Evolutionary conservation across 2,113 vertebrate genomes (phyloP).

Genomic region (Odocoileus virginianus): DNA sequence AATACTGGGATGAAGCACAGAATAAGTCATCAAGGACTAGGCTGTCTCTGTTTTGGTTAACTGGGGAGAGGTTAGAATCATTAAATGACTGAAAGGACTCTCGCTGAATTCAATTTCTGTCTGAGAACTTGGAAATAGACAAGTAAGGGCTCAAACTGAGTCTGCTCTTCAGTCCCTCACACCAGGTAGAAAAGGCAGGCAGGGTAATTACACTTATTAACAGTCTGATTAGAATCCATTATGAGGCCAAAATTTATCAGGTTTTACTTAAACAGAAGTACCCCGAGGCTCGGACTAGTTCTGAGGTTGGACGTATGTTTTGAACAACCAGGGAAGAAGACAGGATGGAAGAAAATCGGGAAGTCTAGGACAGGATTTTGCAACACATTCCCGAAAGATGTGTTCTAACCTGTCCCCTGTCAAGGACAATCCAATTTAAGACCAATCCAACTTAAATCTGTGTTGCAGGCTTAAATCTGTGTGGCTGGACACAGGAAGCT

Average conservation of each 20-base stretch:
- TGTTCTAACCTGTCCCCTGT: neutral
- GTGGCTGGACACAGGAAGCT: neutral
- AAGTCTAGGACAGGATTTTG: neutral
- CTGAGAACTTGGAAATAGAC: neutral
- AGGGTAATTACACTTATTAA: neutral
- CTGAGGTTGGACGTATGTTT: neutral
- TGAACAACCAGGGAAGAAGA: neutral
- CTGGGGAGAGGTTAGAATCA: neutral
- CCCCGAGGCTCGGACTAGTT: accelerated
- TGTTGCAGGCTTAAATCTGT: neutral
- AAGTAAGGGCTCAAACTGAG: neutral
- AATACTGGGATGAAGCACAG: neutral
- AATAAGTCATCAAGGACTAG: neutral
- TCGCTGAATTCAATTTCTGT: neutral
- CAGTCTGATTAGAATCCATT: neutral
- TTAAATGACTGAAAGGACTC: neutral
- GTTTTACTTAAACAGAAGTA: neutral
- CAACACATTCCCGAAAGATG: neutral
- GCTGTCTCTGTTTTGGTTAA: neutral
- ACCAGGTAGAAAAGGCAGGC: neutral
- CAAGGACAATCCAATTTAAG: neutral
- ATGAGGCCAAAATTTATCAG: neutral
- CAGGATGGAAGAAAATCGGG: neutral
- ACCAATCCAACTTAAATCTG: neutral
- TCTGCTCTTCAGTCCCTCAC: neutral